Conservation (phyloP, 2,797 vertebrate genomes). For the Tapirus indicus region DNA sequence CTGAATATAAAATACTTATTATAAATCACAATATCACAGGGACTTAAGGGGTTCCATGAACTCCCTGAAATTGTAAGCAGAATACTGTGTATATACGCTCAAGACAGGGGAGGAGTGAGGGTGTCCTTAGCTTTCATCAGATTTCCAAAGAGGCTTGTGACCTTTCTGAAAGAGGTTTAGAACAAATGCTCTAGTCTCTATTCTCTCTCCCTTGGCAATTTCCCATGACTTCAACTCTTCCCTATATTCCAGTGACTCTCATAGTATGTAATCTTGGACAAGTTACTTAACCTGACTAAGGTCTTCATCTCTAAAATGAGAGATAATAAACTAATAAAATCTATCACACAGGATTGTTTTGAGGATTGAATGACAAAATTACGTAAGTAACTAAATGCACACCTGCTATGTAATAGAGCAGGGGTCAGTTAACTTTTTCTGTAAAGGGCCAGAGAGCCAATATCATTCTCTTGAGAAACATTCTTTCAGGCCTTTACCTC, state of each 20-base stretch:
- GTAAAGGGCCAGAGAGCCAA: neutral
- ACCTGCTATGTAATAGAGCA: neutral
- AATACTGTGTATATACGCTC: neutral
- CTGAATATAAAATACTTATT: neutral
- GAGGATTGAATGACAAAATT: neutral
- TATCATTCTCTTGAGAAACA: neutral
- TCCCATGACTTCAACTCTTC: neutral
- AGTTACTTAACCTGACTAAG: neutral
- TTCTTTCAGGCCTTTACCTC: neutral
- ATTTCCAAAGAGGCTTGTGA: neutral
- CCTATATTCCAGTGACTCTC: neutral
- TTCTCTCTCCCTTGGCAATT: neutral
- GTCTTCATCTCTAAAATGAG: neutral
- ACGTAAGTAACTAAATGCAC: neutral
- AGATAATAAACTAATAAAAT: constrained; percentile 35
- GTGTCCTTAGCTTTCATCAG: neutral
- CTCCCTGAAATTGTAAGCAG: neutral
- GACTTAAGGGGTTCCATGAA: neutral
- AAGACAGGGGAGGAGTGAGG: neutral
- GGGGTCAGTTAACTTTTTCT: neutral
- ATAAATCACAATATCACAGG: neutral
- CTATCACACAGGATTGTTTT: neutral
- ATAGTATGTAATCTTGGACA: neutral
- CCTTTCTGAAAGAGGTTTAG: neutral
- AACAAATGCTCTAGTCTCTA: neutral